phyloP scores from a whole-genome alignment of 92 coral and sea anemone species.

The Paramuricea clavata region DNA sequence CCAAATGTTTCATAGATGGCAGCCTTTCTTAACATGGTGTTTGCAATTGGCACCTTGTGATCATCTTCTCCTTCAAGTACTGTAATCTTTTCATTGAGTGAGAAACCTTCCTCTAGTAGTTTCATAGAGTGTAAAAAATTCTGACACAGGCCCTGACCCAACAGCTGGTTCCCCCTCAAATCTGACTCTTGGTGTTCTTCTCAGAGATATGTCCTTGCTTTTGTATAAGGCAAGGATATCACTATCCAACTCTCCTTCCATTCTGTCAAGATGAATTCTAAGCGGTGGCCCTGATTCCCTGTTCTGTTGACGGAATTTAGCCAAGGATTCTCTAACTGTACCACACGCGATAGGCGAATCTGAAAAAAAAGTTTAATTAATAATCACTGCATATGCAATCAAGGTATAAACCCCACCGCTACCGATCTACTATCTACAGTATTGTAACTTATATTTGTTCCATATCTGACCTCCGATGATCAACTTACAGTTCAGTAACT shows the following conservation, averaged over 20 bases:
- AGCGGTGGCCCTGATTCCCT: constrained; percentile 19
- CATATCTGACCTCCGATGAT: too few species aligned
- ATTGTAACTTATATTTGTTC: too few species aligned
- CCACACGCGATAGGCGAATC: not conserved
- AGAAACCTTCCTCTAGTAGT: constrained; percentile 4
- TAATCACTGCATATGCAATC: too few species aligned
- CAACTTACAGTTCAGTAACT: too few species aligned
- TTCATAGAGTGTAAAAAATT: not conserved
- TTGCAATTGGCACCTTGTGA: constrained; percentile 28
- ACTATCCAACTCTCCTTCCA: constrained; percentile 13
- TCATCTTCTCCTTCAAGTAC: constrained; percentile 2
- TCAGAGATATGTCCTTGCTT: not conserved
- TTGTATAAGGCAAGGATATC: constrained; percentile 24
- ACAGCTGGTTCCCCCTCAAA: constrained; percentile 22
- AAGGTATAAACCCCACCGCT: too few species aligned
- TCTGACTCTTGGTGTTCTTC: constrained; percentile 15
- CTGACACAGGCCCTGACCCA: not conserved
- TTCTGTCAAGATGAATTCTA: constrained; percentile 14
- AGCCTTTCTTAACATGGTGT: constrained; percentile 20
- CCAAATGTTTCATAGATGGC: constrained; percentile 1
- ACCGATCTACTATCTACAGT: too few species aligned
- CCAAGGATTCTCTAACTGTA: constrained; percentile 15
- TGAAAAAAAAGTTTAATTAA: not conserved
- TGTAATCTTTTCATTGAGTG: not conserved
- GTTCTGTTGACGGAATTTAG: constrained; percentile 3